Conservation (phyloP, 2,113 vertebrate genomes). For the Aviceda subcristata region DNA sequence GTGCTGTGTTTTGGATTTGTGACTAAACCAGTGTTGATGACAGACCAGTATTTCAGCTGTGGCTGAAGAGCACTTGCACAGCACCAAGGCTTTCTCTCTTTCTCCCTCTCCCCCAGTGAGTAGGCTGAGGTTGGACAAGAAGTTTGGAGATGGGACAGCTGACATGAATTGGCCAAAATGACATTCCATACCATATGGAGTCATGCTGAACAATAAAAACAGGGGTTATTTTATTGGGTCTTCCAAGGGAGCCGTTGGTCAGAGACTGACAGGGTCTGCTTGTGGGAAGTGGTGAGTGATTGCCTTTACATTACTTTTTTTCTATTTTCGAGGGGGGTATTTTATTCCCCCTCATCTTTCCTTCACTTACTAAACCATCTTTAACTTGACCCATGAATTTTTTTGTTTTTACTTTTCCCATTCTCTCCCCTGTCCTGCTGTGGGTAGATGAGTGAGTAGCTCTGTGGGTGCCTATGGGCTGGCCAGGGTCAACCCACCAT, state of each 20-base stretch:
- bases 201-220: background rate
- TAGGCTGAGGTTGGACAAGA: background rate
- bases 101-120: background rate
- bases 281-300: background rate
- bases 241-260: background rate
- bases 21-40: background rate
- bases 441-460: background rate
- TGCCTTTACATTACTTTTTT: background rate
- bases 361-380: background rate
- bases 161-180: background rate
- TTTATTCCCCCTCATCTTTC: background rate
- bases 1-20: background rate
- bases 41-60: background rate
- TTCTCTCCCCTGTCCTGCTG: background rate
- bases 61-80: background rate
- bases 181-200: background rate
- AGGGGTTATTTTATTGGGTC: background rate
- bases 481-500: background rate
- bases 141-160: background rate
- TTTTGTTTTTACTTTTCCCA: background rate
- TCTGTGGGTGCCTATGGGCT: background rate
- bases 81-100: background rate
- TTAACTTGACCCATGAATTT: background rate
- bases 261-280: background rate
- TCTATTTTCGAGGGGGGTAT: background rate